Evolutionary conservation across 2,888 invertebrate genomes (phyloP).

Genomic region (Cantharis flavilabris): DNA sequence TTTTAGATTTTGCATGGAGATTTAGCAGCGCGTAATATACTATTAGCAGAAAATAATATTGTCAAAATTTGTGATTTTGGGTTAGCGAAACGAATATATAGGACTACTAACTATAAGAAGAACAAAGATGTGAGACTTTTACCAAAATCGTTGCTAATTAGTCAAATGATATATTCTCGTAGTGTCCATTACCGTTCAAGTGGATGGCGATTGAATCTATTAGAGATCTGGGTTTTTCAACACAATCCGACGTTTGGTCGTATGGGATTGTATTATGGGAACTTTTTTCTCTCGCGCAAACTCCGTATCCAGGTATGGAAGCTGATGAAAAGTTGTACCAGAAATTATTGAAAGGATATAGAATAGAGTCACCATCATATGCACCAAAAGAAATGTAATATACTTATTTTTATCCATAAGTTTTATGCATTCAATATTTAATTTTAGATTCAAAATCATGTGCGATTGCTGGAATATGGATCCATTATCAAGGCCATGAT

Average conservation of each 20-base stretch:
- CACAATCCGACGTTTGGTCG: slow-evolving; percentile 94
- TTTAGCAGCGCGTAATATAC: slow-evolving; percentile 86
- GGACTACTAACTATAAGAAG: slow-evolving; percentile 87
- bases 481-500: slow-evolving; percentile 78
- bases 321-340: too few species aligned
- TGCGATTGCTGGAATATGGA: slow-evolving; percentile 82
- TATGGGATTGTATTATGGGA: slow-evolving; percentile 50
- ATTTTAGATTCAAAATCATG: slow-evolving; percentile 70
- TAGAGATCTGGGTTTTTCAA: slow-evolving; percentile 87
- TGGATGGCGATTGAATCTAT: slow-evolving; percentile 97
- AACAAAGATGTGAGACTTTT: slow-evolving; percentile 72
- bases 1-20: slow-evolving; percentile 80
- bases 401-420: too few species aligned
- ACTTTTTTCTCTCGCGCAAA: too few species aligned
- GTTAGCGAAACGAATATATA: slow-evolving; percentile 87
- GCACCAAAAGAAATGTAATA: slow-evolving; percentile 74
- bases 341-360: too few species aligned
- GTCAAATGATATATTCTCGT: slow-evolving; percentile 9
- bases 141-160: slow-evolving; percentile 40
- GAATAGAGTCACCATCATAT: too few species aligned
- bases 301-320: too few species aligned
- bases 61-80: slow-evolving; percentile 56
- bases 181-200: slow-evolving; percentile 87
- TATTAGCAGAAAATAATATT: too few species aligned
- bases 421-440: neutral